phyloP scores from a whole-genome alignment of 2,113 vertebrate species.

The Amazona guildingii region DNA sequence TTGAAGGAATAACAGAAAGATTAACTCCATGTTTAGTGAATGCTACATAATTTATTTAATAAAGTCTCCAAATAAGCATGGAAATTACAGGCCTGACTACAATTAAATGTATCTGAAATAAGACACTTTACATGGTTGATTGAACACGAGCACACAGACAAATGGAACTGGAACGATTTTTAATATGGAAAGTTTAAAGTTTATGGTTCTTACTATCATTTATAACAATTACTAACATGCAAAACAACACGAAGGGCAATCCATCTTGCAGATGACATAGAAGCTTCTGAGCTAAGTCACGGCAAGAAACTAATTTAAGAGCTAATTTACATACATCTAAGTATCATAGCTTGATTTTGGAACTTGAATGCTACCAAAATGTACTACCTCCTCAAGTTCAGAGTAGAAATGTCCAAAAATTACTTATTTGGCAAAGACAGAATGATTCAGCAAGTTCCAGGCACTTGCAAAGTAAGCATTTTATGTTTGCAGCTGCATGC shows the following conservation, averaged over 20 bases:
- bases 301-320: conserved; percentile 1
- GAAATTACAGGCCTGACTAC: conserved; percentile 41
- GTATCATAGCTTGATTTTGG: background rate
- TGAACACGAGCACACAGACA: conserved; percentile 55
- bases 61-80: conserved; percentile 24
- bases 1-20: conserved; percentile 29
- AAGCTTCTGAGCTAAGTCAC: background rate
- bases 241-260: conserved; percentile 44
- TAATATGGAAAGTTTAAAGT: conserved; percentile 41
- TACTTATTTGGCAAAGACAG: conserved; percentile 28
- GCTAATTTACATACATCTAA: background rate
- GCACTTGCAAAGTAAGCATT: conserved; percentile 59
- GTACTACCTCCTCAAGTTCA: background rate
- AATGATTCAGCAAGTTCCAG: conserved; percentile 47
- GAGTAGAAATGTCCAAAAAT: background rate
- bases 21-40: conserved; percentile 43
- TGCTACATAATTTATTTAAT: conserved; percentile 36
- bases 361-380: background rate
- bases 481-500: conserved; percentile 41
- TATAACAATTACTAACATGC: conserved; percentile 36
- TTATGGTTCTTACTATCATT: conserved; percentile 8
- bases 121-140: conserved; percentile 56
- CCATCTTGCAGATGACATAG: conserved; percentile 6
- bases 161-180: conserved; percentile 47
- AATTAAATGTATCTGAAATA: conserved; percentile 48